These are phyloP conservation scores for Steinernema scapterisci DNA, from an alignment of 2,888 invertebrate genomes.

Conservation along the genomic window DNA sequence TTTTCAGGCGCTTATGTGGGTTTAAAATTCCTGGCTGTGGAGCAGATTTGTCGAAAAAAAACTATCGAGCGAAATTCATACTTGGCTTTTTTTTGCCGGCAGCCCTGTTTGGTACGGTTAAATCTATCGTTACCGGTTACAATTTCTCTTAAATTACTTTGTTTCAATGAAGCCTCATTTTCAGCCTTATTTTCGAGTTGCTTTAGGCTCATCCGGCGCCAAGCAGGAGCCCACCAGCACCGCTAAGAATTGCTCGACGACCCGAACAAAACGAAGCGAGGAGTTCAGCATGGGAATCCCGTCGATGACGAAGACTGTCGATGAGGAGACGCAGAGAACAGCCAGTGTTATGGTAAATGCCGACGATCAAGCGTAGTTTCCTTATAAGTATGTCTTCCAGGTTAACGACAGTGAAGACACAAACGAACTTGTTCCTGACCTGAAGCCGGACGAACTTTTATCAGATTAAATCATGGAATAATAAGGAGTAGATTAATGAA, in stretches of 20 bases:
- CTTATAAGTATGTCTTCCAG: neutral
- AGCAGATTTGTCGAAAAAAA: too few relatives aligned
- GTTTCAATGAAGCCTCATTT: too few relatives aligned
- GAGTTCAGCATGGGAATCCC: neutral
- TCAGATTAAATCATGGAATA: neutral
- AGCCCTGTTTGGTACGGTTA: too few relatives aligned
- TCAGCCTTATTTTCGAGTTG: too few relatives aligned
- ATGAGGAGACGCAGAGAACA: neutral
- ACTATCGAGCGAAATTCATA: too few relatives aligned
- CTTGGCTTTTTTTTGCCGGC: too few relatives aligned
- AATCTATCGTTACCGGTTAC: too few relatives aligned
- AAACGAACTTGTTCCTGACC: constrained; percentile 39
- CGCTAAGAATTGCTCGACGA: neutral
- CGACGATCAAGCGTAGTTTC: too few relatives aligned
- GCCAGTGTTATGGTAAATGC: constrained; percentile 1
- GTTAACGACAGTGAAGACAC: constrained; percentile 4
- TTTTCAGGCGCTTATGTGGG: too few relatives aligned
- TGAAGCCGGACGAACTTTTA: constrained; percentile 52
- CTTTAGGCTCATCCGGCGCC: neutral
- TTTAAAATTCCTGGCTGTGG: too few relatives aligned
- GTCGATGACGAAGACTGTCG: neutral
- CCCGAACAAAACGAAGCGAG: neutral
- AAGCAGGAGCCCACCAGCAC: neutral
- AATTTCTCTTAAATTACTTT: too few relatives aligned
- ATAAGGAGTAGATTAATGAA: neutral